Evolutionary conservation across 2,113 vertebrate species (phyloP).

Genomic region (Dendropsophus ebraccatus): DNA sequence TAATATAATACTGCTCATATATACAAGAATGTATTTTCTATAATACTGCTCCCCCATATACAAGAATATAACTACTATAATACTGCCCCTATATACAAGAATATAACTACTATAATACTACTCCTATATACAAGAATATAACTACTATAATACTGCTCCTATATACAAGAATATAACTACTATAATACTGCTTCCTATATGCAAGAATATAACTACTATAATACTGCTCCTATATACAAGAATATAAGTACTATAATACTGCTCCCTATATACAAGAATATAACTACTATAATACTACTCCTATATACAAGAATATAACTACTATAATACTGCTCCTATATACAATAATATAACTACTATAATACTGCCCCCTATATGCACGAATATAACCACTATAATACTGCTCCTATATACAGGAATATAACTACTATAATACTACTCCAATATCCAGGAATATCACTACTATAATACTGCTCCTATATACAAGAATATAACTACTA

Average conservation of each 20-base stretch:
- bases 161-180: slow-evolving; percentile 4
- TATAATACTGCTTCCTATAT: slow-evolving; percentile 5
- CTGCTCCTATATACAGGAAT: no score
- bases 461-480: slow-evolving; percentile 7
- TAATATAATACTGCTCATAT: not conserved
- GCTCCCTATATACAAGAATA: slow-evolving; percentile 1
- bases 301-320: not conserved
- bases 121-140: no score
- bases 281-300: not conserved
- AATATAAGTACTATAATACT: slow-evolving; percentile 24
- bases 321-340: not conserved
- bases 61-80: not conserved
- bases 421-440: no score
- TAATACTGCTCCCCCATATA: not conserved
- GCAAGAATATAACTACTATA: not conserved
- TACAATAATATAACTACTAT: slow-evolving; percentile 7
- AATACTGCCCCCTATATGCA: not conserved
- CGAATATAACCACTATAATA: not conserved
- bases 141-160: not conserved
- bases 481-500: slow-evolving; percentile 12
- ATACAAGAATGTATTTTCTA: not conserved
- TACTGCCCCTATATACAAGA: not conserved
- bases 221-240: not conserved
- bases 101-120: not conserved
- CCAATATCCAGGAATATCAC: not conserved